Base-by-base conservation (phyloP, 1,140 invertebrate genomes). In the Bombus impatiens region DNA sequence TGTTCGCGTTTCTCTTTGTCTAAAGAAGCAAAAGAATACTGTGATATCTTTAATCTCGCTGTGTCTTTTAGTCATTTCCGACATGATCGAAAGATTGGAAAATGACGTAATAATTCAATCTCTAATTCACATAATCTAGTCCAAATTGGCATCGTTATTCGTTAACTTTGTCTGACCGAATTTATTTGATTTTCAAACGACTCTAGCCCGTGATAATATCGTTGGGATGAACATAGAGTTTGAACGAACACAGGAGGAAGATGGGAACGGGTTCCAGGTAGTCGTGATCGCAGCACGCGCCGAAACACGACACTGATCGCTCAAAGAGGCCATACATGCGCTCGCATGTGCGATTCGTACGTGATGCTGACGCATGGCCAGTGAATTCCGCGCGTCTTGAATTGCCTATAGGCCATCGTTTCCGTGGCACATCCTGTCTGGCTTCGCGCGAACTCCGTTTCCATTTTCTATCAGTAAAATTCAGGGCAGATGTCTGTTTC, bases 201-300 rank as follows among this genome's bases (percentile, higher is more conserved):
- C 12, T n/a, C 8, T 13, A n/a, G 59, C 3, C 59, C 0, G 28
- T 28, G 10, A 62, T n/a, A n/a, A 62, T n/a, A n/a, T n/a, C 28
- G 28, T n/a, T 3, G 67, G 10, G 12, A n/a, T 1, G 18, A 5
- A 4, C 5, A n/a, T 3, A 6, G 5, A 13, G 13, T 5, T 70
- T 22, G 35, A 9, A 1, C 4, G 25, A 28, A 8, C 1, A 15
- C 13, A 6, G 10, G 5, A n/a, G 37, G 35, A 62, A 68, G 53
- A 37, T 57, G 76, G 89, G 88, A 91, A 90, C 91, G 89, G 89
- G 88, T 94, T 93, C 93, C 90, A 92, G 82, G 84, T 88, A 90
- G 47, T 53, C 47, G 92, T 91, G 90, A 91, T 92, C 88, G 81
- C 88, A 94, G 94, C 94, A 94, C 94, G 94, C 92, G 94, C 93